These are phyloP conservation scores for Trichonephila inaurata DNA, from an alignment of 1,140 invertebrate species.

Conservation along the genomic window DNA sequence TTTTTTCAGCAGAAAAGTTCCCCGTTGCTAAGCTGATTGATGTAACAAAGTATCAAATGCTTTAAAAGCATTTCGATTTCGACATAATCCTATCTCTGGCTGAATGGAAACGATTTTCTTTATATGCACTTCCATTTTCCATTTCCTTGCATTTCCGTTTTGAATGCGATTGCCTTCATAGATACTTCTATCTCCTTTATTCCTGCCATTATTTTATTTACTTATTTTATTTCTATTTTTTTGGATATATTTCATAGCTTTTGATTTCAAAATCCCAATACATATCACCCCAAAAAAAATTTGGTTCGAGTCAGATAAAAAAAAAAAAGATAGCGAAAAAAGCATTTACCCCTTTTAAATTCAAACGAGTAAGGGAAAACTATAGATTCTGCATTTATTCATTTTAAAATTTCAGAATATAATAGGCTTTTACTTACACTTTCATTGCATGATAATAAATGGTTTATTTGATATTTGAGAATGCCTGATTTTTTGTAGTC, in stretches of 20 bases:
- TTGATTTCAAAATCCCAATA: background rate
- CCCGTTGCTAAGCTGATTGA: constrained; percentile 39
- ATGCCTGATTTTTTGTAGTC: too few relatives aligned
- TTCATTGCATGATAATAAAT: background rate
- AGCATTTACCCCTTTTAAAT: background rate
- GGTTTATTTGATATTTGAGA: too few relatives aligned
- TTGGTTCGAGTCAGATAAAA: background rate
- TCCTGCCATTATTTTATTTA: constrained; percentile 57
- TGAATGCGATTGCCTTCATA: constrained; percentile 24
- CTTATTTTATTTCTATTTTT: constrained; percentile 42
- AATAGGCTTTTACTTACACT: background rate
- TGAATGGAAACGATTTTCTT: constrained; percentile 10
- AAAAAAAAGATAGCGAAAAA: background rate
- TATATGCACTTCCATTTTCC: constrained; percentile 59
- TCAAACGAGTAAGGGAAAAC: too few relatives aligned
- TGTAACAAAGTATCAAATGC: constrained; percentile 53
- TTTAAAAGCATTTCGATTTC: constrained; percentile 49
- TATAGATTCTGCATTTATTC: background rate
- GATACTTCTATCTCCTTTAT: constrained; percentile 23
- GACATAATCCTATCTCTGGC: constrained; percentile 47
- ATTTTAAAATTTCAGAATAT: background rate
- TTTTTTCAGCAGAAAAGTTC: background rate
- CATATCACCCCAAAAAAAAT: background rate
- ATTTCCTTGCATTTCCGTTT: constrained; percentile 55
- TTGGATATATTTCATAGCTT: constrained; percentile 33